Conservation (phyloP, 2,888 invertebrate genomes). For the Chorisops tibialis region DNA sequence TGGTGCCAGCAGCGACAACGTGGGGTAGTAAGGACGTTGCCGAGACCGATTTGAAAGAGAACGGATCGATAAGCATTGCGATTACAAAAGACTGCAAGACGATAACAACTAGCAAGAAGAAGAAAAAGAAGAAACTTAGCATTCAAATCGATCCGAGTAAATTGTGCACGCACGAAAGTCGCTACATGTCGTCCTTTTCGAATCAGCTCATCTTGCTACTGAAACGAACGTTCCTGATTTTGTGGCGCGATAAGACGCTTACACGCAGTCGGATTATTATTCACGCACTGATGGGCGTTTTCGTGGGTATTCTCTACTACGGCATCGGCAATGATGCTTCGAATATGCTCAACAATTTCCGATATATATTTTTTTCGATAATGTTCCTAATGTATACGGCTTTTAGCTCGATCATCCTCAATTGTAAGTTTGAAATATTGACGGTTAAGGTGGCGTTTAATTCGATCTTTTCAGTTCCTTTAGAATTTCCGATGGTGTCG, state of each 20-base stretch:
- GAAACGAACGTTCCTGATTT: constrained; percentile 60
- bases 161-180: constrained; percentile 45
- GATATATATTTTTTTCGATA: constrained; percentile 84
- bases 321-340: constrained; percentile 84
- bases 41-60: background rate
- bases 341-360: constrained; percentile 79
- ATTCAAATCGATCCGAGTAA: constrained; percentile 41
- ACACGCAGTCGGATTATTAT: constrained; percentile 74
- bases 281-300: constrained; percentile 74
- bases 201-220: constrained; percentile 61
- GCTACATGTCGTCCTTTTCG: constrained; percentile 59
- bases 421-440: constrained; percentile 66
- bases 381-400: constrained; percentile 95
- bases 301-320: constrained; percentile 79
- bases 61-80: background rate
- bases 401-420: constrained; percentile 83
- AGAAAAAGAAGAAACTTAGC: constrained; percentile 39
- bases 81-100: background rate
- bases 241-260: constrained; percentile 69
- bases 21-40: constrained; percentile 37
- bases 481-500: constrained; percentile 74
- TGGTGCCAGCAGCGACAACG: constrained; percentile 38
- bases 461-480: constrained; percentile 63
- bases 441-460: background rate
- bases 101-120: constrained; percentile 23